phyloP scores from a whole-genome alignment of 2,888 invertebrate genomes.

The Melinaea marsaeus region DNA sequence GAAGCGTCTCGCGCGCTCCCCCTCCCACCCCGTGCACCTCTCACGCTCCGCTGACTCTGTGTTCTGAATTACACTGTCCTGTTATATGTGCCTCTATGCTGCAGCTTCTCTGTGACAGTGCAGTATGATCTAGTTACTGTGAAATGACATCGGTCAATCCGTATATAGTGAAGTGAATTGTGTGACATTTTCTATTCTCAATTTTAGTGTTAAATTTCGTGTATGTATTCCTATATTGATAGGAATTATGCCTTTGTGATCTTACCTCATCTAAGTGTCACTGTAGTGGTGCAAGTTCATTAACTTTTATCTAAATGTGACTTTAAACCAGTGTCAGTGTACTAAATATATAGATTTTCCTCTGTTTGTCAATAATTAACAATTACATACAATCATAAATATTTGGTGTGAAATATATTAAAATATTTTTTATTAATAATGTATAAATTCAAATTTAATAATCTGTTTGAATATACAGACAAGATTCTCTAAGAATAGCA shows the following conservation, averaged over 20 bases:
- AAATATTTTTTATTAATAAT: no score
- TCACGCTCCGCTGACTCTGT: slow-evolving; percentile 95
- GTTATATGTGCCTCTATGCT: slow-evolving; percentile 46
- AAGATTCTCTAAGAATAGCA: not conserved
- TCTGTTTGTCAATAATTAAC: no score
- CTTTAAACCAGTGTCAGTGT: not conserved
- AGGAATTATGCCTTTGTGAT: not conserved
- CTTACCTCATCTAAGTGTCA: not conserved
- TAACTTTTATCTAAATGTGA: not conserved
- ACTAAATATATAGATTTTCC: no score
- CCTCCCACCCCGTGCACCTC: slow-evolving; percentile 98
- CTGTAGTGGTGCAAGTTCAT: not conserved
- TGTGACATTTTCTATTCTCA: no score
- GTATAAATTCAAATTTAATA: no score
- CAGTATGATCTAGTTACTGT: not conserved
- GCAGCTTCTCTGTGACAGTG: not conserved
- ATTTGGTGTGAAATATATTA: no score
- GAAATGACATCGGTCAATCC: not conserved
- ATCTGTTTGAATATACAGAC: not conserved
- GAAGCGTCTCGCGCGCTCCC: slow-evolving; percentile 96
- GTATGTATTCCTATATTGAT: not conserved
- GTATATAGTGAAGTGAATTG: no score
- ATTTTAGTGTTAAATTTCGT: no score
- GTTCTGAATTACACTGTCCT: slow-evolving; percentile 70
- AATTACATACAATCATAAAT: no score